These are phyloP conservation scores for Xerus rutilus DNA, from an alignment of 2,797 vertebrate genomes.

Conservation along the genomic window DNA sequence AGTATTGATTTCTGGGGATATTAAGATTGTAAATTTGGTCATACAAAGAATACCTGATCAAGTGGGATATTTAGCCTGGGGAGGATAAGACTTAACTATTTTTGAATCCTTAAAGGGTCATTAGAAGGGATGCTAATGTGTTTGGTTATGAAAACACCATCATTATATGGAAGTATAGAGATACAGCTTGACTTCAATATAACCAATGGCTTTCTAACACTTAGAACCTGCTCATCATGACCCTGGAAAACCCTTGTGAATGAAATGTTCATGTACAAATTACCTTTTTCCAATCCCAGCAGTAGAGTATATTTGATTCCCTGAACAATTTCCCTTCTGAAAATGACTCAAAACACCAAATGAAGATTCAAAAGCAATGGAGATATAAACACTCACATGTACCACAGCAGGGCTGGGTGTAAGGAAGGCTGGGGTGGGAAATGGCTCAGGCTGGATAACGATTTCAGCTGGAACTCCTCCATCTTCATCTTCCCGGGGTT, in stretches of 20 bases:
- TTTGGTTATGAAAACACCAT: background rate
- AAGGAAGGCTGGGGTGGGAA: slow-evolving; percentile 62
- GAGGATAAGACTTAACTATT: background rate
- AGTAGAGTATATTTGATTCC: background rate
- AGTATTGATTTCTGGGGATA: background rate
- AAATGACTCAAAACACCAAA: background rate
- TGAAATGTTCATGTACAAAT: background rate
- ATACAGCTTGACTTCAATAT: background rate
- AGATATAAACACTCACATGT: slow-evolving; percentile 84
- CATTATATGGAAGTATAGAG: background rate
- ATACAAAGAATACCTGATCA: background rate
- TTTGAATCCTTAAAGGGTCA: background rate
- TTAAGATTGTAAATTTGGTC: background rate
- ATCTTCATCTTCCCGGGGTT: slow-evolving; percentile 85
- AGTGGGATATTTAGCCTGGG: background rate
- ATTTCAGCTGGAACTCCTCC: slow-evolving; percentile 76
- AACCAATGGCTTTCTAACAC: background rate
- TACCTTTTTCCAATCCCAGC: background rate
- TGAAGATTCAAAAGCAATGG: background rate
- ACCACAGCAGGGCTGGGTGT: slow-evolving; percentile 31
- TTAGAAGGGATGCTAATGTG: background rate
- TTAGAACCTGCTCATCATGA: background rate
- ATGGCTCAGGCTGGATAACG: slow-evolving; percentile 77
- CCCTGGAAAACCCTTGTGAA: background rate
- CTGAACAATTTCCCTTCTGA: background rate